phyloP scores from a whole-genome alignment of 1,140 invertebrate species.

The Psix sp. region DNA sequence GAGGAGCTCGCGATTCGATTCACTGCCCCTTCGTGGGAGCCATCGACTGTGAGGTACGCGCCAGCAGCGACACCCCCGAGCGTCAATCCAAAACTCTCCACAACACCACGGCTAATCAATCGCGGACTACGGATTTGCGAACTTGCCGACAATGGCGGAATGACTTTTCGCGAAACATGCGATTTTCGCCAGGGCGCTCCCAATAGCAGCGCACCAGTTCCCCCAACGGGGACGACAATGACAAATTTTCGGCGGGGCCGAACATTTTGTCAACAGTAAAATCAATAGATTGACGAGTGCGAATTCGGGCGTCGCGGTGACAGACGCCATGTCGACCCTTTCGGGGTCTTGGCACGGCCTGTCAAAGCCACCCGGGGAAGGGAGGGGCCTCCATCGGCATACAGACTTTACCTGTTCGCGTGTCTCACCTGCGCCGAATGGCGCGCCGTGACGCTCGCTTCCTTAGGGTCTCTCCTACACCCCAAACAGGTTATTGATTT shows the following conservation, averaged over 20 bases:
- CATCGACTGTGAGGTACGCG: slow-evolving; percentile 37
- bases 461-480: slow-evolving; percentile 70
- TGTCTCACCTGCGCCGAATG: slow-evolving; percentile 59
- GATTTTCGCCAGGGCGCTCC: too few relatives aligned
- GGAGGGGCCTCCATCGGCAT: slow-evolving; percentile 20
- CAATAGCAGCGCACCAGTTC: too few relatives aligned
- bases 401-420: slow-evolving; percentile 53
- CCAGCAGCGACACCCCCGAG: too few relatives aligned
- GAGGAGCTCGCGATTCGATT: too few relatives aligned
- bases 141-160: too few relatives aligned
- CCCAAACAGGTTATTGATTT: slow-evolving; percentile 75
- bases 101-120: too few relatives aligned
- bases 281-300: slow-evolving; percentile 47
- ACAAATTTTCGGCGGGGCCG: too few relatives aligned
- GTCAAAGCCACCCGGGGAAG: slow-evolving; percentile 29
- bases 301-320: slow-evolving; percentile 24
- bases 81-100: too few relatives aligned
- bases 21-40: slow-evolving; percentile 3
- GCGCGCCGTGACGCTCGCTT: slow-evolving; percentile 65
- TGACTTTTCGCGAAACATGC: too few relatives aligned
- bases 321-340: slow-evolving; percentile 37
- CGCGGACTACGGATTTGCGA: too few relatives aligned
- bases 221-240: too few relatives aligned
- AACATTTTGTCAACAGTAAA: slow-evolving; percentile 38
- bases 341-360: slow-evolving; percentile 42